Evolutionary conservation across 2,797 vertebrate genomes (phyloP), one percentile per base, ranked within the genome.

Genomic region (Tragopan temminckii): DNA sequence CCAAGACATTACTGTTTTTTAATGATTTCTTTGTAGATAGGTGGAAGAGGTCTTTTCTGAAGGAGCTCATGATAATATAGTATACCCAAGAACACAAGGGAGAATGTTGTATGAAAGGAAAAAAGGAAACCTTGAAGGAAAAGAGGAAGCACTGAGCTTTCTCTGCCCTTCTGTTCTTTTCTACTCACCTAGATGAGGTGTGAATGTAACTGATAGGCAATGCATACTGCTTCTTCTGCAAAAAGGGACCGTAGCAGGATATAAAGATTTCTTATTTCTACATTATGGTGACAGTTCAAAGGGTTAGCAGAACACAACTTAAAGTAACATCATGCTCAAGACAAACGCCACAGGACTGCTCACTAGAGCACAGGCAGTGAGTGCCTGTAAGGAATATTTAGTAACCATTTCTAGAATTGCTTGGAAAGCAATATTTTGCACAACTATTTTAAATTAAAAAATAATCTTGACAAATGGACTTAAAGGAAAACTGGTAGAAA

Each of bases 1-100:
- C 89, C 91, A 93, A 92, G 94, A 88, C 77, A 88, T 92, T 88
- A 79, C 87, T 76, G 88, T 0, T 72, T 94, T 96, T 91, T 96
- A 93, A 93, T 88, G 85, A 94, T 96, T 95, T 90, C 95, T 96
- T 94, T 96, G 85, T 92, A 85, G 95, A 92, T 92, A 75, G 82
- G 55, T 79, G 94, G 91, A 91, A 94, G 85, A 93, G 91, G 66
- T 78, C 94, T 96, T 96, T 96, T 96, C 95, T 91, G 89, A 95
- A 95, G 91, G 91, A 97, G 76, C 82, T 95, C 85, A 42, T 76
- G 92, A 92, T 80, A 94, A 95, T 96, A 59, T 69, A 85, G 77
- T 1, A 0, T 78, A 89, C 85, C 86, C 81, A 89, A 75, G 72
- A 97, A 91, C 77, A 90, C 90, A 93, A 88, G 91, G 63, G 76